Evolutionary conservation across 2,113 vertebrate genomes (phyloP), one percentile per base, ranked within the genome.

Genomic region (Dasyurus viverrinus): DNA sequence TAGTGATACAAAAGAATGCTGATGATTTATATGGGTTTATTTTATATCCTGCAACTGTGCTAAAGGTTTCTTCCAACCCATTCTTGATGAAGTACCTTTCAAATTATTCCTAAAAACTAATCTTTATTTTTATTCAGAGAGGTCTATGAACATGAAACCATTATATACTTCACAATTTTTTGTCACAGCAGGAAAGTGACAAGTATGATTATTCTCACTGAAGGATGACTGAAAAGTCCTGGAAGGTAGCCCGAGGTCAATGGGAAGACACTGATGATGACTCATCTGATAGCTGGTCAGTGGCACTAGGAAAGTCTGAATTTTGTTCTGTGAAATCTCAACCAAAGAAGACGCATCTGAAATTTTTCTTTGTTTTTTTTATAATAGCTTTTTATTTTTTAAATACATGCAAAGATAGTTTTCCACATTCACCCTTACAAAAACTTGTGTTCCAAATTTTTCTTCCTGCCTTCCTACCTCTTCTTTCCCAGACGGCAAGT

Each of bases 21-120:
- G 47, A 47, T 47, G 47, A 47, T 4, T 47, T 47, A 47, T 47
- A 4, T 47, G 47, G 47, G 47, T 47, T 47, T 47, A 47, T 47
- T 47, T 47, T 47, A 4, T 47, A 47, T 47, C 47, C 47, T 47
- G 47, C 47, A 47, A 47, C 47, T 47, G 2, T 47, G 47, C 47
- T 47, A 47, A 47, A 47, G 47, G 47, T 47, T 47, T 47, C 42
- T 42, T 22, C 89, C 47, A 93, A 42, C 23, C 3, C 14, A 84
- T 90, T 96, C 19, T 47, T 57, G 93, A 93, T 92, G 46, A 68
- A 91, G 2, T 11, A 16, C n/a, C n/a, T 94, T 89, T 52, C 92
- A 84, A n/a, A n/a, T n/a, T 91, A 42, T 19, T 23, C 42, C 23
- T 90, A 57, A 95, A 95, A 30, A 93, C 53, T 19, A 24, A 5